Evolutionary conservation across 2,113 vertebrate species (phyloP).

Genomic region (Girardinichthys multiradiatus): DNA sequence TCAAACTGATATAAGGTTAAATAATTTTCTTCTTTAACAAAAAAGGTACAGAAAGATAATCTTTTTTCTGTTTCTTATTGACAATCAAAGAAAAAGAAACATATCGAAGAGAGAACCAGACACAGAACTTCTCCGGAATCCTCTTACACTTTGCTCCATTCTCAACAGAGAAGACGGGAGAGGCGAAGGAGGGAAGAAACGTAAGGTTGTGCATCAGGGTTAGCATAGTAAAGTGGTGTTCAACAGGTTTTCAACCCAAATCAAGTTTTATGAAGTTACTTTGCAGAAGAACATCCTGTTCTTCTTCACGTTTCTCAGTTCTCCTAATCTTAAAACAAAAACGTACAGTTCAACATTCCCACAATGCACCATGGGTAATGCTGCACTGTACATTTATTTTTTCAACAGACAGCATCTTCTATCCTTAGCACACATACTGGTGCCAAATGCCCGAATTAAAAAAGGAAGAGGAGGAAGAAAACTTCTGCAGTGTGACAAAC

Average conservation of each 20-base stretch:
- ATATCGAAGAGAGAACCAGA: slow-evolving; percentile 60
- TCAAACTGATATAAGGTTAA: slow-evolving; percentile 97
- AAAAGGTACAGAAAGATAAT: slow-evolving; percentile 92
- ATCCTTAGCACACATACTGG: not conserved
- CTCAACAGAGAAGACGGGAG: slow-evolving; percentile 15
- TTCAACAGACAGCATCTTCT: not conserved
- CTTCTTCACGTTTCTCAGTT: not conserved
- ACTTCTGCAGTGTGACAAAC: slow-evolving; percentile 12
- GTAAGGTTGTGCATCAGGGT: slow-evolving; percentile 42
- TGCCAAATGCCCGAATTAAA: slow-evolving; percentile 11
- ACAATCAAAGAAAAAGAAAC: slow-evolving; percentile 82
- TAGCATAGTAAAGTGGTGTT: slow-evolving; percentile 65
- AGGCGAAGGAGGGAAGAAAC: slow-evolving; percentile 8
- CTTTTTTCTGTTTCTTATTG: slow-evolving; percentile 85
- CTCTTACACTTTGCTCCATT: slow-evolving; percentile 25
- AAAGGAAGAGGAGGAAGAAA: not conserved
- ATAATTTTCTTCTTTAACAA: slow-evolving; percentile 92
- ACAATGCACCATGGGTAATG: slow-evolving; percentile 2
- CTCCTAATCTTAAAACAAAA: slow-evolving; percentile 1
- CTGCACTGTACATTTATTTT: slow-evolving; percentile 23
- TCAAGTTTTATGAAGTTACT: slow-evolving; percentile 26
- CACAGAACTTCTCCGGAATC: slow-evolving; percentile 21
- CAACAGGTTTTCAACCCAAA: slow-evolving; percentile 27
- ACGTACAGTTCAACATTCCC: not conserved
- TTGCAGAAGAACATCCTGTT: not conserved